Conservation (phyloP, 2,113 vertebrate species). For the Dasyornis broadbenti region DNA sequence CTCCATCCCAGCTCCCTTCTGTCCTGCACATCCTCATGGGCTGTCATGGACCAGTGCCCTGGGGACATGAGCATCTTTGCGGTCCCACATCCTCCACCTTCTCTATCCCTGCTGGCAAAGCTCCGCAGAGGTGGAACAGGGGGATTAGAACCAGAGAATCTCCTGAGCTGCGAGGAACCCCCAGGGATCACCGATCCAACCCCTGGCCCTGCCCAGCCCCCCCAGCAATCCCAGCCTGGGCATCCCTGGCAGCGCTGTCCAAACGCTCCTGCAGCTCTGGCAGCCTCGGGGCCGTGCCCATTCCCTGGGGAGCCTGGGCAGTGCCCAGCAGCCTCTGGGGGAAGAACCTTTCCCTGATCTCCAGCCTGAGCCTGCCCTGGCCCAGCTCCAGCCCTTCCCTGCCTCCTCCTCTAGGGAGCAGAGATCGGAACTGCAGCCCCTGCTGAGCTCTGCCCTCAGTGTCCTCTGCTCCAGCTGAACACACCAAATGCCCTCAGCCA, state of each 20-base stretch:
- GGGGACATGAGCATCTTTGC: not conserved
- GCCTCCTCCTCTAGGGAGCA: not conserved
- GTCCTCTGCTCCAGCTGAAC: not conserved
- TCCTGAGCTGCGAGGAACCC: not conserved
- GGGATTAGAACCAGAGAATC: not conserved
- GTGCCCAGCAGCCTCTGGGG: not conserved
- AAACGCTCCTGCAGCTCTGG: not conserved
- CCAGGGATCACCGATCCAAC: not conserved
- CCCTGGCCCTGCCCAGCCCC: accelerated
- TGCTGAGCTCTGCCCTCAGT: not conserved
- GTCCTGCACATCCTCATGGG: accelerated
- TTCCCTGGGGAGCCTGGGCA: not conserved
- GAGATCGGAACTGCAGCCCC: not conserved
- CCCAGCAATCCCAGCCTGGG: accelerated
- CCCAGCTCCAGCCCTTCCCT: not conserved
- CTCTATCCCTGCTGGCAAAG: not conserved
- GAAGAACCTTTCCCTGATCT: not conserved
- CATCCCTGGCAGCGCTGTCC: not conserved
- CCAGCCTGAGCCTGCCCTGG: not conserved
- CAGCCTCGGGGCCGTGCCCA: not conserved
- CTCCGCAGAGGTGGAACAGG: not conserved
- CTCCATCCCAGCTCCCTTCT: not conserved
- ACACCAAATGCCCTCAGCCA: not conserved
- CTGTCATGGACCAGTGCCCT: not conserved
- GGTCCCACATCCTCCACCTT: not conserved